Evolutionary conservation across 2,797 vertebrate genomes (phyloP), one percentile per base, ranked within the genome.

Genomic region (Protonibea diacanthus): DNA sequence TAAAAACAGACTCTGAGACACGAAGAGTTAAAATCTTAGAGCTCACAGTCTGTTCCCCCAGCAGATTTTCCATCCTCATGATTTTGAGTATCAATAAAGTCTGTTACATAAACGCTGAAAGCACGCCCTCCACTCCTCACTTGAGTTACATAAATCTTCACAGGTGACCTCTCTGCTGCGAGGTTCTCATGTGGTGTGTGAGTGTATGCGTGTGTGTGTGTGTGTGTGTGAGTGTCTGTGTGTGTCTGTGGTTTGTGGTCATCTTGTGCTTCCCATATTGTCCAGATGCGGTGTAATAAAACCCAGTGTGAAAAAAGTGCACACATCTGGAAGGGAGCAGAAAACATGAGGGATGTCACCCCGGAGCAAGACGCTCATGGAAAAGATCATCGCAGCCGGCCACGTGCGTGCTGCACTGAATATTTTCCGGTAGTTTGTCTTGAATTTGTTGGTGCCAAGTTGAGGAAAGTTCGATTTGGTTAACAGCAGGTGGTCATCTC

Each of bases 271-370:
- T 78, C 71, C 73, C 85, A 56, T 69, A 60, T 38, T 27, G 74
- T 86, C 88, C 90, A 88, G 83, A 87, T 90, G 88, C 80, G 83
- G 76, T 78, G 66, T 53, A 86, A 78, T 90, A 66, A 88, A 87
- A 85, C 58, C 45, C 1, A 45, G 72, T 71, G 83, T 78, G 80
- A 72, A 80, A 69, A 63, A 69, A 63, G 74, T 17, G 3, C 65
- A 55, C 76, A 88, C 90, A 93, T 92, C 91, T 91, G 91, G 89
- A 89, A 78, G 23, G 59, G 49, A 82, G 81, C 71, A 66, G 81
- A 71, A 70, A 76, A 63, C 79, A 71, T 56, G 76, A 84, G 59
- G 70, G 76, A 86, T 73, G 80, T 85, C 81, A 74, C 78, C 7
- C 62, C 0, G 5, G 78, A 85, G 80, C 52, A 40, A 57, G 61